A percentile compares a stretch with the other conserved stretches of the same genome.
Evolutionary conservation across 2,113 vertebrate genomes (phyloP).

Genomic region (Myodes glareolus): DNA sequence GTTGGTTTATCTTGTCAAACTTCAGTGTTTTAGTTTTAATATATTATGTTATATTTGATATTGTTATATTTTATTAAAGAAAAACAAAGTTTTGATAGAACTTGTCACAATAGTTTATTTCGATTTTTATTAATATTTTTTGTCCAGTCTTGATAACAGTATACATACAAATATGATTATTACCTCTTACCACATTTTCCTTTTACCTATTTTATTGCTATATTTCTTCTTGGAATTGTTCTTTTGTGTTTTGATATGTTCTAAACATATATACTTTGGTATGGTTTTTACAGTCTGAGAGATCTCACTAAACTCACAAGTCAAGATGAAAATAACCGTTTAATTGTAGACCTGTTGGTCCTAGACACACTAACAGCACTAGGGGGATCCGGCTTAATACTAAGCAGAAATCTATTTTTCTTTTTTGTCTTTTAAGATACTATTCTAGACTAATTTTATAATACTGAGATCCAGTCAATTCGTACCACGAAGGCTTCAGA

Average conservation of each 20-base stretch:
- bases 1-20: not conserved
- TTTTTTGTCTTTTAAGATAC: not conserved
- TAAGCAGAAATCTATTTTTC: not conserved
- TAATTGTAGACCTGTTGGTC: no score
- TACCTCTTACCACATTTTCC: not conserved
- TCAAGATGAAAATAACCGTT: not conserved
- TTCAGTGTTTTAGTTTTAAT: not conserved
- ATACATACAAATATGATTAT: not conserved
- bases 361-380: not conserved
- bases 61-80: not conserved
- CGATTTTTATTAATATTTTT: not conserved
- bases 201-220: not conserved
- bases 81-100: not conserved
- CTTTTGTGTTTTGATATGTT: not conserved
- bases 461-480: no score
- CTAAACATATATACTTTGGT: not conserved
- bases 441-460: not conserved
- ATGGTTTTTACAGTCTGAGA: not conserved
- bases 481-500: not conserved
- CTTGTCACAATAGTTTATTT: not conserved
- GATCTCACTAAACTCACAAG: not conserved
- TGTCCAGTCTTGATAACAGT: not conserved
- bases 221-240: not conserved
- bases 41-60: not conserved
- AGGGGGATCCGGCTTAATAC: no score